Percentiles rank a stretch among this genome's conserved stretches.
phyloP scores from a whole-genome alignment of 2,113 vertebrate genomes.

The Gracilinanus agilis region DNA sequence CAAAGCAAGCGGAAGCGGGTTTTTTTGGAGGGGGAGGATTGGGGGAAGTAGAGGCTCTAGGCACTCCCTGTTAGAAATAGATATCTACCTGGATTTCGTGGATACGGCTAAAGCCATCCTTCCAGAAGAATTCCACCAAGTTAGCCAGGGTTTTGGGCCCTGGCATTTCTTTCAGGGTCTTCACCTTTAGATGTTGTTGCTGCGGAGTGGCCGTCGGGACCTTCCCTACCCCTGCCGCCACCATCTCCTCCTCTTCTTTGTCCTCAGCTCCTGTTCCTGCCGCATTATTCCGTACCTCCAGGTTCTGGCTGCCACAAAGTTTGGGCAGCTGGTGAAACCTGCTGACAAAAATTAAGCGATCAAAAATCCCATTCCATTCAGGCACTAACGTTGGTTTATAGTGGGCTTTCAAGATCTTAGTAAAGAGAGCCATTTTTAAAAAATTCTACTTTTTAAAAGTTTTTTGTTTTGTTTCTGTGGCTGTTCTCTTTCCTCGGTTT shows the following conservation, averaged over 20 bases:
- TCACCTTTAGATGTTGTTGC: conserved; percentile 72
- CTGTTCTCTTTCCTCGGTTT: conserved; percentile 62
- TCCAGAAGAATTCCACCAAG: conserved; percentile 93
- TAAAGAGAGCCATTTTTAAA: conserved; percentile 84
- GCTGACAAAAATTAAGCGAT: conserved; percentile 53
- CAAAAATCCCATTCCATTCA: conserved; percentile 48
- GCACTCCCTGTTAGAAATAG: background rate
- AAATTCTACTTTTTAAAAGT: background rate
- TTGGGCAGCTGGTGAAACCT: conserved; percentile 81
- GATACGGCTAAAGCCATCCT: conserved; percentile 92
- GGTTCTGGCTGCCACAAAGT: conserved; percentile 71
- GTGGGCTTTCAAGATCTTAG: conserved; percentile 66
- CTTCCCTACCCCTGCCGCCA: background rate
- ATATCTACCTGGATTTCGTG: conserved; percentile 94
- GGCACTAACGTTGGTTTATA: conserved; percentile 66
- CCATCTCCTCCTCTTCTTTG: conserved; percentile 63
- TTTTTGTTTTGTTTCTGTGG: conserved; percentile 51
- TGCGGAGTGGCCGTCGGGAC: conserved; percentile 14
- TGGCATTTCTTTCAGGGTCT: conserved; percentile 91
- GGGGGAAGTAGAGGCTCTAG: background rate
- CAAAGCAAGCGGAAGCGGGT: background rate
- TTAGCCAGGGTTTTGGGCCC: conserved; percentile 91
- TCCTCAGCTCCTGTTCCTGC: conserved; percentile 51
- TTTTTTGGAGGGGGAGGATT: background rate
- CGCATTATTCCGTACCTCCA: background rate